Conservation (phyloP, 2,888 invertebrate genomes). For the Epistrophella euchroma region DNA sequence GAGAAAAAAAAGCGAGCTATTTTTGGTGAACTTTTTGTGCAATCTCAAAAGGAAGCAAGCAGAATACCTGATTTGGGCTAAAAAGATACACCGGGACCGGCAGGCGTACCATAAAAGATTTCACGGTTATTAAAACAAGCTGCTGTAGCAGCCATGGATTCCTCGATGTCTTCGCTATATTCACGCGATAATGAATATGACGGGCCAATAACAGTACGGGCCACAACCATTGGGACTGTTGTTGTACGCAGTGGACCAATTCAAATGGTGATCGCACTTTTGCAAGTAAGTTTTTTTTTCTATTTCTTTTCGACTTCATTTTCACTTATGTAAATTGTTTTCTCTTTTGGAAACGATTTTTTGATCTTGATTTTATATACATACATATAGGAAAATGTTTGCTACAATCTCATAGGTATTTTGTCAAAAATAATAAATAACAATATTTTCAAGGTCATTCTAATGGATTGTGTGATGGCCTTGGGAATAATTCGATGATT, state of each 20-base stretch:
- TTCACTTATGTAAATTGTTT: slow-evolving; percentile 10
- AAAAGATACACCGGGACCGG: slow-evolving; percentile 41
- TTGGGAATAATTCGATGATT: slow-evolving; percentile 45
- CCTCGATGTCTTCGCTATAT: slow-evolving; percentile 82
- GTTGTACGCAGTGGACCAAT: slow-evolving; percentile 94
- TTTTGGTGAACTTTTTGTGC: slow-evolving; percentile 11
- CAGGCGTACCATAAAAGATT: slow-evolving; percentile 60
- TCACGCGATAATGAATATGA: slow-evolving; percentile 63
- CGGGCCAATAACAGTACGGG: slow-evolving; percentile 82
- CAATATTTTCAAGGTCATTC: slow-evolving; percentile 61
- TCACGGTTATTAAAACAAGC: slow-evolving; percentile 46
- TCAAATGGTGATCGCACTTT: slow-evolving; percentile 93
- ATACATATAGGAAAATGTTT: slow-evolving; percentile 1
- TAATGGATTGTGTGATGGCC: slow-evolving; percentile 37
- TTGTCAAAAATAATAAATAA: slow-evolving; percentile 10
- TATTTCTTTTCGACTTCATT: not conserved
- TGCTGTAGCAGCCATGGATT: slow-evolving; percentile 78
- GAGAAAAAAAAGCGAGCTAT: slow-evolving; percentile 5
- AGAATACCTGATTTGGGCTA: slow-evolving; percentile 56
- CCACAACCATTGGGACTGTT: slow-evolving; percentile 95
- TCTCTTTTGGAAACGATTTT: slow-evolving; percentile 19
- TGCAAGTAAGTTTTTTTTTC: slow-evolving; percentile 88
- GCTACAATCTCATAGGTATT: slow-evolving; percentile 56
- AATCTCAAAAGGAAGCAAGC: slow-evolving; percentile 33
- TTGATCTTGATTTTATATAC: not conserved